These are phyloP conservation scores for Amazona vittata DNA, from an alignment of 2,113 vertebrate genomes.

Conservation along the genomic window DNA sequence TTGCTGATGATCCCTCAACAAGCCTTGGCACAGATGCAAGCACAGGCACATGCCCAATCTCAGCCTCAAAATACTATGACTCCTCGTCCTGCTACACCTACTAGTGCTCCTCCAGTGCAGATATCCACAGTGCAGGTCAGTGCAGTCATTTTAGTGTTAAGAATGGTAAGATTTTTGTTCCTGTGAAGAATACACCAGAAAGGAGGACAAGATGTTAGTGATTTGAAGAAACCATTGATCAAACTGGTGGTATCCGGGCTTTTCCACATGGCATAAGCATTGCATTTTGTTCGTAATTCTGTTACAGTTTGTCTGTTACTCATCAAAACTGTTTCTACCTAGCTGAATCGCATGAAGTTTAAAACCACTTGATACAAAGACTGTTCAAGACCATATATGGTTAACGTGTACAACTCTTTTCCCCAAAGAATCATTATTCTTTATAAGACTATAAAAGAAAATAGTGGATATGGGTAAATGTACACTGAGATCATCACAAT, in stretches of 20 bases:
- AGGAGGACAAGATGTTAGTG: neutral
- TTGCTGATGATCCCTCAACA: constrained; percentile 94
- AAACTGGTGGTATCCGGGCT: neutral
- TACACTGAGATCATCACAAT: neutral
- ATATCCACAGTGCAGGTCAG: constrained; percentile 90
- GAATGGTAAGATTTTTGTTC: neutral
- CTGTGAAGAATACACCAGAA: neutral
- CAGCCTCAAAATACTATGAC: constrained; percentile 90
- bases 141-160: neutral
- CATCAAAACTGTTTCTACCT: constrained; percentile 6
- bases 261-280: neutral
- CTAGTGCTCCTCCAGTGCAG: constrained; percentile 89
- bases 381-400: neutral
- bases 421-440: neutral
- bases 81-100: constrained; percentile 87
- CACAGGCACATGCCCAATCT: constrained; percentile 91
- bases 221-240: neutral
- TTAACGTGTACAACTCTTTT: neutral
- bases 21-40: constrained; percentile 92
- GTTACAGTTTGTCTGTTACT: neutral
- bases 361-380: neutral
- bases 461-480: neutral
- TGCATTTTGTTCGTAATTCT: neutral
- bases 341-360: neutral
- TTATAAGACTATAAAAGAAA: neutral